Conservation (phyloP, 64 coral and sea anemone genomes). For the Stylophora pistillata region DNA sequence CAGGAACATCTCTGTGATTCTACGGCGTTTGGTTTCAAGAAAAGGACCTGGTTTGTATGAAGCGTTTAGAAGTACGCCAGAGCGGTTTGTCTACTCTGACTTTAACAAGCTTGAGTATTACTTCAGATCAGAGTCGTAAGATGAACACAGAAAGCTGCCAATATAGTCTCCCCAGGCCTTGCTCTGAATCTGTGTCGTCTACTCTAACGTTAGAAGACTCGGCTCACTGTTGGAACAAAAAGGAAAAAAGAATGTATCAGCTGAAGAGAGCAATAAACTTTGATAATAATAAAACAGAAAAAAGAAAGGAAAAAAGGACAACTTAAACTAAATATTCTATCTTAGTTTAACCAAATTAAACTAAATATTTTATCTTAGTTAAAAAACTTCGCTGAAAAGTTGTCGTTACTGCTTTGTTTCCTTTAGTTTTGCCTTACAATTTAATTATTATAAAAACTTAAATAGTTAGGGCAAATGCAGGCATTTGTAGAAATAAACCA, state of each 20-base stretch:
- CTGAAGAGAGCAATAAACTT: background rate
- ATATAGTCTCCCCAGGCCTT: background rate
- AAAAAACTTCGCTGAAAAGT: no score
- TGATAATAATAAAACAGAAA: background rate
- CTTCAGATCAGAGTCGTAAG: background rate
- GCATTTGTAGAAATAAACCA: no score
- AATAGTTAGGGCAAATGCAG: no score
- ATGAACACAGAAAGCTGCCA: slow-evolving; percentile 7
- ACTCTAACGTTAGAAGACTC: background rate
- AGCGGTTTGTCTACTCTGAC: background rate
- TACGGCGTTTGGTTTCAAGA: background rate
- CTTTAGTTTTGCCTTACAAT: no score
- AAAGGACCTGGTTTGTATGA: background rate
- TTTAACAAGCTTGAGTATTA: background rate
- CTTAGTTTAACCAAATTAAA: no score
- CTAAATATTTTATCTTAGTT: no score
- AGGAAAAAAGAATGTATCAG: background rate
- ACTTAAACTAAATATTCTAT: no score
- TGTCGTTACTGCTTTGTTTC: no score
- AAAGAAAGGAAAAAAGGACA: background rate
- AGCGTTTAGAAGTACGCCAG: background rate
- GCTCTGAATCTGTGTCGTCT: background rate
- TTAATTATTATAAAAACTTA: no score
- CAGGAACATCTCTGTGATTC: slow-evolving; percentile 38
- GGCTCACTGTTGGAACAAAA: background rate